These are phyloP conservation scores for Aplochiton taeniatus DNA, from an alignment of 2,797 vertebrate species.

Conservation along the genomic window DNA sequence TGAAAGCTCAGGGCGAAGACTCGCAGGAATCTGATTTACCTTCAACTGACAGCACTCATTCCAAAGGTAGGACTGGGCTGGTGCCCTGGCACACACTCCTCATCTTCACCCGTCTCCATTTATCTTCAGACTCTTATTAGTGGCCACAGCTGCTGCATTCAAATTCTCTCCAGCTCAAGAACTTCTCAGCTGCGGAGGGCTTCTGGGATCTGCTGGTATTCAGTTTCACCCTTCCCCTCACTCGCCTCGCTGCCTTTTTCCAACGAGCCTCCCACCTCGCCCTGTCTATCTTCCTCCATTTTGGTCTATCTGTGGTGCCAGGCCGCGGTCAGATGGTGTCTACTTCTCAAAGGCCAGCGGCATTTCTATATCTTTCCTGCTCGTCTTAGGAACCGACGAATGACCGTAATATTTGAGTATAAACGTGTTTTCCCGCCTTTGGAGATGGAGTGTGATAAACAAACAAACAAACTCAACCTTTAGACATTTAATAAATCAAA, in stretches of 20 bases:
- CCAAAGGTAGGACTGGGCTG: constrained; percentile 73
- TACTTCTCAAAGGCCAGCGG: constrained; percentile 64
- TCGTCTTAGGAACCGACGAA: constrained; percentile 46
- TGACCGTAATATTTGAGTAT: constrained; percentile 73
- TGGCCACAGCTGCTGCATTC: constrained; percentile 66
- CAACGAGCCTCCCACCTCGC: constrained; percentile 18
- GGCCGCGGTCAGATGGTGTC: constrained; percentile 31
- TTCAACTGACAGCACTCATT: constrained; percentile 71
- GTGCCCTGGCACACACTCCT: constrained; percentile 26
- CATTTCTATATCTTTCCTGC: constrained; percentile 59
- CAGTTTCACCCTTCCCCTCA: constrained; percentile 14
- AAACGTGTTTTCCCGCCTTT: constrained; percentile 65
- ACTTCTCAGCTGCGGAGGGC: constrained; percentile 31
- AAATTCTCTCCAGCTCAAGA: constrained; percentile 51
- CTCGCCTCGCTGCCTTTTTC: constrained; percentile 18
- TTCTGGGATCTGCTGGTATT: neutral
- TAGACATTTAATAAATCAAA: constrained; percentile 78
- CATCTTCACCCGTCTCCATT: constrained; percentile 40
- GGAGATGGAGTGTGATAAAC: constrained; percentile 78
- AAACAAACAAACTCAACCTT: constrained; percentile 64
- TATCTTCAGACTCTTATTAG: constrained; percentile 62
- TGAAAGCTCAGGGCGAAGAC: constrained; percentile 59
- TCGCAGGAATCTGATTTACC: constrained; percentile 59
- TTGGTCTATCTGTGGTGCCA: constrained; percentile 41
- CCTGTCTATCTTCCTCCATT: constrained; percentile 16